phyloP scores from a whole-genome alignment of 1,140 invertebrate genomes.

The Danaus plexippus region DNA sequence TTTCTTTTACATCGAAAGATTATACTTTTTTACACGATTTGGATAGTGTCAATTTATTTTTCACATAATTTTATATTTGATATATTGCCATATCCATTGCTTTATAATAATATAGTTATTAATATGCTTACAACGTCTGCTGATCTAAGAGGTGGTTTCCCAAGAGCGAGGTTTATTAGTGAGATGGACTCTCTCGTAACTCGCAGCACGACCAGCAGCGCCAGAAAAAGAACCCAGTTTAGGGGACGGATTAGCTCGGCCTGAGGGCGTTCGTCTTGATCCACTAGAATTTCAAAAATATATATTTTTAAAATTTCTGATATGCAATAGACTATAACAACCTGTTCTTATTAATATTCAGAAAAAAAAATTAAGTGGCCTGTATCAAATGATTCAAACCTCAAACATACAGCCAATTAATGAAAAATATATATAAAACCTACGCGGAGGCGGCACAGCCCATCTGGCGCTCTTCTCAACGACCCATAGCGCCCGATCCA shows the following conservation, averaged over 20 bases:
- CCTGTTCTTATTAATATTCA: too few species aligned
- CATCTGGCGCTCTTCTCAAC: slow-evolving; percentile 73
- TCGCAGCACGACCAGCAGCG: slow-evolving; percentile 65
- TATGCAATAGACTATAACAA: too few species aligned
- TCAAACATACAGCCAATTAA: too few species aligned
- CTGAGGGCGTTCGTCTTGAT: slow-evolving; percentile 59
- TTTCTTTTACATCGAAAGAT: not conserved
- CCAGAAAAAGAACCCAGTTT: slow-evolving; percentile 74
- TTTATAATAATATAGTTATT: slow-evolving; percentile 2
- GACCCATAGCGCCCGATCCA: slow-evolving; percentile 68
- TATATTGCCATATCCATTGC: not conserved
- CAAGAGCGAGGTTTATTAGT: slow-evolving; percentile 53
- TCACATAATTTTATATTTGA: too few species aligned
- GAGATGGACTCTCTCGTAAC: slow-evolving; percentile 61
- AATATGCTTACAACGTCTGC: slow-evolving; percentile 64
- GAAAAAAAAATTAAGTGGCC: too few species aligned
- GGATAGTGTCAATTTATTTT: too few species aligned
- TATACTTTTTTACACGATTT: too few species aligned
- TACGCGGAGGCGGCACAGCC: slow-evolving; percentile 70
- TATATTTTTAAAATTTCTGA: too few species aligned
- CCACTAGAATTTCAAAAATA: slow-evolving; percentile 36
- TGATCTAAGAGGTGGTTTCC: slow-evolving; percentile 66
- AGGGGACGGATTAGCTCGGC: slow-evolving; percentile 70
- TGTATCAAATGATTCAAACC: too few species aligned
- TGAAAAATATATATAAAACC: slow-evolving; percentile 12